phyloP scores from a whole-genome alignment of 2,797 vertebrate species.

The Lates japonicus region DNA sequence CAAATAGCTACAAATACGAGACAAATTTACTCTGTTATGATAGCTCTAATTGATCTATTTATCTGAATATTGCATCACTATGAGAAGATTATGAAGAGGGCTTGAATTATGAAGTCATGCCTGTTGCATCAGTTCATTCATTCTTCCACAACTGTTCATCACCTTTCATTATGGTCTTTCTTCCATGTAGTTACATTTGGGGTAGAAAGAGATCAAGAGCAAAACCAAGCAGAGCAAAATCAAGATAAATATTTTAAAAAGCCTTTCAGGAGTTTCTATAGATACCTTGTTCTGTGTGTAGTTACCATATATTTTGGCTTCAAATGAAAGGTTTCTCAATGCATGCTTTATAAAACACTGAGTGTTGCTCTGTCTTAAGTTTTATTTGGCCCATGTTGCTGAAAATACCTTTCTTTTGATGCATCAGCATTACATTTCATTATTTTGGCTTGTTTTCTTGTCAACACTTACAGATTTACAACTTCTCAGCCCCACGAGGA shows the following conservation, averaged over 20 bases:
- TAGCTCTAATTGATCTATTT: not conserved
- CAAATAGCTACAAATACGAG: not conserved
- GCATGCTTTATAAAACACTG: constrained; percentile 20
- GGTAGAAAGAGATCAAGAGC: not conserved
- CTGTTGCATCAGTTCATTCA: no score
- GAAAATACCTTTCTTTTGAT: constrained; percentile 31
- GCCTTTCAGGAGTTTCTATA: not conserved
- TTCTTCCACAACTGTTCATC: no score
- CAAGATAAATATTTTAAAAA: not conserved
- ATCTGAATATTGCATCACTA: not conserved
- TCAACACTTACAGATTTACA: constrained; percentile 53
- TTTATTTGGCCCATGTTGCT: constrained; percentile 9
- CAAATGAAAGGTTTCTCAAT: not conserved
- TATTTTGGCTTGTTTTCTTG: constrained; percentile 54
- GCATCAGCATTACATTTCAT: constrained; percentile 50
- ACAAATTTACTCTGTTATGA: no score
- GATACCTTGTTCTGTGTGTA: not conserved
- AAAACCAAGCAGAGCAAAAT: not conserved
- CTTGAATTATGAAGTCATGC: no score
- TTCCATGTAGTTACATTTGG: no score
- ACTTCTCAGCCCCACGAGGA: constrained; percentile 8
- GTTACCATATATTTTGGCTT: constrained; percentile 15
- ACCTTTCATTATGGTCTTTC: no score
- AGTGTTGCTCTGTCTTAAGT: constrained; percentile 29
- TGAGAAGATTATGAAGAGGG: not conserved